Percentiles rank a stretch among this genome's conserved stretches.
Conservation (phyloP, 2,888 invertebrate species). For the Agrotis exclamationis region DNA sequence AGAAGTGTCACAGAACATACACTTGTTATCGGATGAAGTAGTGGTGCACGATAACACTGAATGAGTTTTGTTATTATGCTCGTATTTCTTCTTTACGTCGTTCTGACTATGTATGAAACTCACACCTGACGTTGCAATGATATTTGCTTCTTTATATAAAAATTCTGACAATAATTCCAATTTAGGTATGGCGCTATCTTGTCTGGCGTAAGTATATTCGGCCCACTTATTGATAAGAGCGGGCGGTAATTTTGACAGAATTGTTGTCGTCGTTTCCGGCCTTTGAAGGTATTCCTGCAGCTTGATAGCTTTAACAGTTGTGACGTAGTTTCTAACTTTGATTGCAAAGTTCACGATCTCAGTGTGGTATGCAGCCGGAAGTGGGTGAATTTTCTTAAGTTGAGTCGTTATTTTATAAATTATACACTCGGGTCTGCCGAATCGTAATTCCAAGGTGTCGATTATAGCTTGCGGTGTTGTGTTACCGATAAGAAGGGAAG, state of each 20-base stretch:
- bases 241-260: not conserved
- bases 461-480: constrained; percentile 1
- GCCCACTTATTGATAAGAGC: not conserved
- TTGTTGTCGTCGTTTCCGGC: too few species aligned
- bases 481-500: not conserved
- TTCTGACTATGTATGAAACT: not conserved
- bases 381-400: not conserved
- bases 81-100: not conserved
- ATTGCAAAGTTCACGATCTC: too few species aligned
- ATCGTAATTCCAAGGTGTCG: not conserved
- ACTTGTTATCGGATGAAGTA: not conserved
- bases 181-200: not conserved
- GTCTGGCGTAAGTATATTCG: not conserved
- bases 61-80: not conserved
- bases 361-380: too few species aligned
- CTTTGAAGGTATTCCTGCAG: too few species aligned
- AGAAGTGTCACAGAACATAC: not conserved
- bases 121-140: not conserved
- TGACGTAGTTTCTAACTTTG: too few species aligned
- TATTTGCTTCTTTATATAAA: not conserved
- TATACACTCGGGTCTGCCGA: not conserved
- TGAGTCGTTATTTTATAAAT: not conserved
- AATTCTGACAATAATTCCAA: too few species aligned
- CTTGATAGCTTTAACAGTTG: too few species aligned
- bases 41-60: too few species aligned